Evolutionary conservation across 2,888 invertebrate genomes (phyloP).

Genomic region (Galeopsomyia nigrocyanea): DNA sequence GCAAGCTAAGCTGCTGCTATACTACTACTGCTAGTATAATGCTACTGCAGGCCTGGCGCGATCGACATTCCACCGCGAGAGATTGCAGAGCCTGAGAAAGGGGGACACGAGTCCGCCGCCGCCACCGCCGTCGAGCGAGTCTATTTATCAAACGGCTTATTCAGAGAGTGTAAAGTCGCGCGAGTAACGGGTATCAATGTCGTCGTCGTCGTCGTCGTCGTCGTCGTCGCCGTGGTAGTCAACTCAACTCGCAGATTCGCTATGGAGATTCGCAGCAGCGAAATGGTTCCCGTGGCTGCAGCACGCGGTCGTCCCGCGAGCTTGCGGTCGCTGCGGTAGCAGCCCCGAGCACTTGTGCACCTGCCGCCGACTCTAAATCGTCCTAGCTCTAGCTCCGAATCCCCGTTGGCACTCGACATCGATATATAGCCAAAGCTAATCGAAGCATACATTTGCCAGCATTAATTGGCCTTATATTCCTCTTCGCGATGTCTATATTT

Average conservation of each 20-base stretch:
- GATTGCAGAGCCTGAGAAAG: conserved; percentile 4
- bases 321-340: conserved; percentile 7
- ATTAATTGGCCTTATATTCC: too few species aligned
- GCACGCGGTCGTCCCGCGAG: background rate
- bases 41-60: background rate
- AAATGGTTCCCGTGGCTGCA: background rate
- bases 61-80: conserved; percentile 34
- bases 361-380: background rate
- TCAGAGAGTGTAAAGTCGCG: conserved; percentile 40
- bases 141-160: conserved; percentile 41
- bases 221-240: background rate
- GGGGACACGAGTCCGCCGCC: background rate
- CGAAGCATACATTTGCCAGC: too few species aligned
- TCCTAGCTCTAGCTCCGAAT: too few species aligned
- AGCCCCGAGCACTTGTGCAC: conserved; percentile 9
- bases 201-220: background rate
- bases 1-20: background rate
- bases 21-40: too few species aligned
- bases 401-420: too few species aligned
- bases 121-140: too few species aligned
- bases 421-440: too few species aligned
- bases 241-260: too few species aligned
- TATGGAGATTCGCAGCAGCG: background rate
- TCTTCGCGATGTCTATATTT: too few species aligned
- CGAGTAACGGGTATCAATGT: conserved; percentile 36